Evolutionary conservation across 53 echinoderm and acorn worm genomes (phyloP), one percentile per base, ranked within the genome.

Genomic region (Luidia sarsii): DNA sequence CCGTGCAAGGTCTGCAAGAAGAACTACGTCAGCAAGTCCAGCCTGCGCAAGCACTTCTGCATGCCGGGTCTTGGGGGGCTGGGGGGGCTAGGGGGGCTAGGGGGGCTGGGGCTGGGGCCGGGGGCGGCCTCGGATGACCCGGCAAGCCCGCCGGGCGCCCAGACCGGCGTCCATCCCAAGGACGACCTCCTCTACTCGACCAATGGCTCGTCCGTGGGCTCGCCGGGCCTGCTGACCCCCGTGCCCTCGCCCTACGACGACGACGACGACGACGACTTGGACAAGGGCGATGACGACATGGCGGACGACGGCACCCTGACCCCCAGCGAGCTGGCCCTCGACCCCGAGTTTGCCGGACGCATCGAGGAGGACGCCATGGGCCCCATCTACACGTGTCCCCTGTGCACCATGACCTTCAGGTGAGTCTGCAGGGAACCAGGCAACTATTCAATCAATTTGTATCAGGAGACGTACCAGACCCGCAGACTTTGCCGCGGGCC

Each of bases 1-100:
- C 85, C 90, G 11, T 95, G 95, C 56, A 95, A 92, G 75, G 95
- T 90, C 45, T 95, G 95, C 79, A 87, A 85, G 80, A 92, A 95
- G 90, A 57, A 60, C 20, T 95, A 87, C 43, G 85, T 83, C 52
- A 90, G 90, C 60, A 89, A 92, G 67, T 95, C 95, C 45, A 90
- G 95, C 39, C 65, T 95, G 28, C 75, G 95, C 36, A 95, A 95
- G 72, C 95, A 95, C 69, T 87, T 92, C 60, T 95, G 95, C 70
- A 68, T 80, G 53, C 84, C 74, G 27, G 80, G 83, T 25, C n/a
- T n/a, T n/a, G n/a, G n/a, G 20, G 37, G 33, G 36, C 13, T 18
- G 13, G 38, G 36, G 6, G 55, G 38, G 4, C n/a, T n/a, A n/a
- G n/a, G n/a, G n/a, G n/a, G n/a, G n/a, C n/a, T n/a, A n/a, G 67